Base-by-base conservation (phyloP, 2,797 vertebrate genomes). In the Sebastes hopkinsi region DNA sequence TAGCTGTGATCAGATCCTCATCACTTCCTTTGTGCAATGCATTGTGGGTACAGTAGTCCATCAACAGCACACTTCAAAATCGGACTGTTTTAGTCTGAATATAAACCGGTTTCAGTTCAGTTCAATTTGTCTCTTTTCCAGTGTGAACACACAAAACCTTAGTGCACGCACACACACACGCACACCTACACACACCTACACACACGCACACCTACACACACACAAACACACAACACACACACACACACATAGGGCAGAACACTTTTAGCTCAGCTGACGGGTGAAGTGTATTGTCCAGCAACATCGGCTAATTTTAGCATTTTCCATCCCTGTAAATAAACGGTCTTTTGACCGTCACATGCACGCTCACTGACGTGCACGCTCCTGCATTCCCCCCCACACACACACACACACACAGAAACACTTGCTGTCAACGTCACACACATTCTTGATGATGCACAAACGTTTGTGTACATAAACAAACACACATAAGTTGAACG, bases 281-380 rank as follows among this genome's bases (percentile, higher is more conserved):
- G n/a, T 77, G 80, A 91, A 91, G 82, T 46, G 85, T 89, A 95
- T 95, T 94, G 94, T 95, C 93, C 92, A 94, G 94, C 94, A 95
- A 95, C 94, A 95, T 93, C 86, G 67, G 88, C 93, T 95, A 95
- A 95, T 94, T 95, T 95, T 94, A 95, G 94, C 74, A 90, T 93
- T 94, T 95, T 94, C 95, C 94, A 90, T 91, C 91, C 77, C 93
- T 93, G 87, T 90, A 95, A 94, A 95, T 95, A 95, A 94, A 94
- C 71, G 75, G 75, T 81, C 87, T 93, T 88, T 89, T 77, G 86
- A 83, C 72, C 50, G 74, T 87, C 92, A 90, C 87, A 56, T 79
- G 77, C 71, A 89, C 79, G 2, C 36, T 61, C 64, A 1, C 72
- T 50, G 60, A 75, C 52, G 56, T 75, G 56, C 77, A 71, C 76